A percentile compares a stretch with the other conserved stretches of the same genome.
These are phyloP conservation scores for Paramormyrops hopkinsi DNA, from an alignment of 2,797 vertebrate species.

Conservation along the genomic window DNA sequence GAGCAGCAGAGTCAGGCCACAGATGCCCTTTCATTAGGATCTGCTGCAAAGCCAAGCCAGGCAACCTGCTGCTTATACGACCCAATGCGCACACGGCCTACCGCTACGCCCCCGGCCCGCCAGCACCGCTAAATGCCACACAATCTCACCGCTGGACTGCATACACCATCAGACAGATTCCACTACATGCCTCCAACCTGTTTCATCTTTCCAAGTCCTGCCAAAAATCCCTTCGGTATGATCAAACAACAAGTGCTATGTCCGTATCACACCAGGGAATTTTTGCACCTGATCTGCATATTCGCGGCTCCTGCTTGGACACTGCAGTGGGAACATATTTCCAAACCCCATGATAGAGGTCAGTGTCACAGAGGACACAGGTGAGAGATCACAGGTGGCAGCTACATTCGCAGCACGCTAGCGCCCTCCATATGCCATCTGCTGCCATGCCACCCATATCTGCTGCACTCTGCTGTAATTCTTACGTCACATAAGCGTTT, in stretches of 20 bases:
- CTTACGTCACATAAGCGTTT: neutral
- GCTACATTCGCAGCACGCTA: neutral
- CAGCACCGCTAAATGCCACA: neutral
- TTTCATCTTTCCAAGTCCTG: neutral
- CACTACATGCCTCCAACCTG: neutral
- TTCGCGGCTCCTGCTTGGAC: neutral
- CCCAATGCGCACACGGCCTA: neutral
- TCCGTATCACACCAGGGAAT: neutral
- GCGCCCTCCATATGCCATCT: neutral
- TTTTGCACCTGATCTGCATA: neutral
- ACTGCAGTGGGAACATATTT: conserved; percentile 1
- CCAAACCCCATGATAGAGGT: neutral
- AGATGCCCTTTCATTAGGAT: conserved; percentile 2
- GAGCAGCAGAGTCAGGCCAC: neutral
- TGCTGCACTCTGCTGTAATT: neutral
- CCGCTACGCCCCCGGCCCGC: neutral
- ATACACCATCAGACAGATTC: neutral
- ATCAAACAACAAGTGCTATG: neutral
- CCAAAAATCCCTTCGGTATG: neutral
- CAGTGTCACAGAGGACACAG: neutral
- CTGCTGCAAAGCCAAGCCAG: neutral
- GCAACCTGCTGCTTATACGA: neutral
- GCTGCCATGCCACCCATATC: neutral
- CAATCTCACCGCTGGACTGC: neutral
- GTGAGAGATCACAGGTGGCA: neutral